Percentiles rank a stretch among this genome's conserved stretches.
Evolutionary conservation across 2,888 invertebrate species (phyloP).

Genomic region (Harpagoxenus sublaevis): DNA sequence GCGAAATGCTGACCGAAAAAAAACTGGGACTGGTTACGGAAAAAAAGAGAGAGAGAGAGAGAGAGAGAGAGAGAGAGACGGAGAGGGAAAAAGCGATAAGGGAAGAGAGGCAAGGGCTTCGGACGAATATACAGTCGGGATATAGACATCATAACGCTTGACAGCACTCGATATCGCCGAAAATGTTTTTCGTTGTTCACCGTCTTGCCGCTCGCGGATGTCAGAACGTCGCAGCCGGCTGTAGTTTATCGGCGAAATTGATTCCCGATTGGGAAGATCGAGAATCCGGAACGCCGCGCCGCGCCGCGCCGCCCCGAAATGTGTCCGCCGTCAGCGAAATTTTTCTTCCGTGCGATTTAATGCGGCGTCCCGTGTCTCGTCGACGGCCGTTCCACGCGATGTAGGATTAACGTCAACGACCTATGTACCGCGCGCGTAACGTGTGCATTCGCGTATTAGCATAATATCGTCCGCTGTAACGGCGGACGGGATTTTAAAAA

Average conservation of each 20-base stretch:
- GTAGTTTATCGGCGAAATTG: constrained; percentile 51
- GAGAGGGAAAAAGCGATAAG: constrained; percentile 2
- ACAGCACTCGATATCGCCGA: constrained; percentile 38
- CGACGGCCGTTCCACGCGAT: constrained; percentile 36
- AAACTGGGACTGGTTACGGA: constrained; percentile 12
- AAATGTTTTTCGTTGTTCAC: constrained; percentile 35
- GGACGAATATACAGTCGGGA: constrained; percentile 17
- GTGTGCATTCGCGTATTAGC: constrained; percentile 33
- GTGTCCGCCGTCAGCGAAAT: constrained; percentile 6
- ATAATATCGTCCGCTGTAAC: constrained; percentile 30
- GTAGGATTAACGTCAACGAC: constrained; percentile 44
- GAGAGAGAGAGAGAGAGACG: constrained; percentile 20
- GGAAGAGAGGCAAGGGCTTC: constrained; percentile 16
- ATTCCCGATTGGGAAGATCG: constrained; percentile 42
- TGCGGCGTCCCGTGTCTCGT: constrained; percentile 12
- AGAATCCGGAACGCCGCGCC: neutral
- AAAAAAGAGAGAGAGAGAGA: constrained; percentile 23
- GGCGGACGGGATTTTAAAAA: constrained; percentile 40
- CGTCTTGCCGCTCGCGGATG: constrained; percentile 35
- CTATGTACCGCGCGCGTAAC: neutral
- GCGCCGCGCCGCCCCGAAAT: neutral
- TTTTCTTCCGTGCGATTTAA: constrained; percentile 43
- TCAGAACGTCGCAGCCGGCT: constrained; percentile 22
- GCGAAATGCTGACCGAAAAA: constrained; percentile 14
- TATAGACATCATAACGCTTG: constrained; percentile 38